Evolutionary conservation across 2,113 vertebrate genomes (phyloP).

Genomic region (Oceanodroma tethys): DNA sequence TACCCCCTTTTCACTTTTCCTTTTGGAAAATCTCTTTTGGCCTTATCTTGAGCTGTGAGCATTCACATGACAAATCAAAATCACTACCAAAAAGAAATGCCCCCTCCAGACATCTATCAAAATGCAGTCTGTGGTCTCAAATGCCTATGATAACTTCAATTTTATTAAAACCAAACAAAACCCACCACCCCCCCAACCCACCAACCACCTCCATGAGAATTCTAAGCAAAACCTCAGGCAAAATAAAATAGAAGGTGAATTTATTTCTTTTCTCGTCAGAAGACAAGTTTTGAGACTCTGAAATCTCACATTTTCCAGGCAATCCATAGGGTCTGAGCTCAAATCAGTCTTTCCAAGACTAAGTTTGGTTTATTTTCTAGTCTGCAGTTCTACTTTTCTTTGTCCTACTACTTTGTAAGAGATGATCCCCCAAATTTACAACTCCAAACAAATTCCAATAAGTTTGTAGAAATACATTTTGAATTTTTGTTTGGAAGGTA

Average conservation of each 20-base stretch:
- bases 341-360: neutral
- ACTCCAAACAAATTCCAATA: neutral
- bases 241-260: neutral
- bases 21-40: neutral
- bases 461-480: neutral
- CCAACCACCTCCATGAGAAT: neutral
- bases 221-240: neutral
- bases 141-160: neutral
- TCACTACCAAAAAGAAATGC: neutral
- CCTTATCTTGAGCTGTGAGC: neutral
- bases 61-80: neutral
- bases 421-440: neutral
- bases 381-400: neutral
- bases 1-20: neutral
- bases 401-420: neutral
- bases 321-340: neutral
- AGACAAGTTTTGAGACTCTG: neutral
- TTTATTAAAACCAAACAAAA: neutral
- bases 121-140: neutral
- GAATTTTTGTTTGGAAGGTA: neutral
- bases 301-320: neutral
- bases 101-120: neutral
- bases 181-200: fast-evolving
- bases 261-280: neutral
- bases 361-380: neutral